Evolutionary conservation across 2,113 vertebrate species (phyloP).

Genomic region (Eupsittula cactorum): DNA sequence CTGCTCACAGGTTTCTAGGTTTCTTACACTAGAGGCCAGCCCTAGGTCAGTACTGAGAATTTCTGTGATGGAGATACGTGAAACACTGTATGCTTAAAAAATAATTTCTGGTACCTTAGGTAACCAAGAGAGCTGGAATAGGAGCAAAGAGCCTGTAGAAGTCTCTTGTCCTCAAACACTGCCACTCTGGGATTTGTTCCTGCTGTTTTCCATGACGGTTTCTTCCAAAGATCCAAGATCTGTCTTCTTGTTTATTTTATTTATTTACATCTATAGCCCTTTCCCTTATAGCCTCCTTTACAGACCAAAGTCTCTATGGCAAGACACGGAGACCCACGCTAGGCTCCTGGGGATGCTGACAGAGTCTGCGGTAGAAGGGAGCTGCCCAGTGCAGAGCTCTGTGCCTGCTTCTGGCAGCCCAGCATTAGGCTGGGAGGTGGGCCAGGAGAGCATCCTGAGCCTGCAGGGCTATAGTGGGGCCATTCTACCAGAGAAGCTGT

Average conservation of each 20-base stretch:
- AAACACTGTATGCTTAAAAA: neutral
- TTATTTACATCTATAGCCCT: neutral
- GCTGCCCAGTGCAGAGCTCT: neutral
- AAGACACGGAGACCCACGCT: neutral
- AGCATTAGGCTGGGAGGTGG: neutral
- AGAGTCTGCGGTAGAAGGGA: neutral
- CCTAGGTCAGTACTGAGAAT: neutral
- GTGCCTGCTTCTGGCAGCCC: fast-evolving
- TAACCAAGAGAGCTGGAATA: neutral
- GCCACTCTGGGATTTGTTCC: neutral
- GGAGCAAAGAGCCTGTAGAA: neutral
- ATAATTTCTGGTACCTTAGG: neutral
- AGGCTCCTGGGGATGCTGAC: neutral
- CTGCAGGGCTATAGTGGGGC: neutral
- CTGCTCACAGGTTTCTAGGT: neutral
- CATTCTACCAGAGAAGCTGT: neutral
- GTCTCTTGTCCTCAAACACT: neutral
- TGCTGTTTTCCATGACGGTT: neutral
- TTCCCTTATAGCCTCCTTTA: neutral
- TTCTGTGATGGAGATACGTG: neutral
- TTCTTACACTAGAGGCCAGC: neutral
- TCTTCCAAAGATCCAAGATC: neutral
- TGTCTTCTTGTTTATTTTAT: neutral
- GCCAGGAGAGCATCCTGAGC: neutral
- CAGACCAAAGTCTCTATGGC: neutral